phyloP scores from a whole-genome alignment of 2,888 invertebrate species.

The Polydrusus tereticollis region DNA sequence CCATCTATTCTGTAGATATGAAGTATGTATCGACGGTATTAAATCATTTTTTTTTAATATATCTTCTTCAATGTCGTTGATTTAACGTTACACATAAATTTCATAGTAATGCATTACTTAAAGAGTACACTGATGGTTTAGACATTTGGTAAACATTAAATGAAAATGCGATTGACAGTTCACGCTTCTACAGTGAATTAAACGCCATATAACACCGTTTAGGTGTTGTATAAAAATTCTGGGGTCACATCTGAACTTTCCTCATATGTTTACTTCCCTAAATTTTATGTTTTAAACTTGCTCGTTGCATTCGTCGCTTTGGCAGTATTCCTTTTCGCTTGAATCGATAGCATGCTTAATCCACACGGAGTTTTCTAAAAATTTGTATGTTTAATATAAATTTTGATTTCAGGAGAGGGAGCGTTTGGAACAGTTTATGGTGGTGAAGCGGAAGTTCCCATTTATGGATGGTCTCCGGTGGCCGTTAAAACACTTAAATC shows the following conservation, averaged over 20 bases:
- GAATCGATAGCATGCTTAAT: background rate
- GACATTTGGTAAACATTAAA: too few species aligned
- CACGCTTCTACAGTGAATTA: too few species aligned
- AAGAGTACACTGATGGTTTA: too few species aligned
- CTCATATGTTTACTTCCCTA: background rate
- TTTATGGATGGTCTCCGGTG: constrained; percentile 82
- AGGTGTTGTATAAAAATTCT: too few species aligned
- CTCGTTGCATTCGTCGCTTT: background rate
- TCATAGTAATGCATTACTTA: too few species aligned
- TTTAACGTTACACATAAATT: too few species aligned
- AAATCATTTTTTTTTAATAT: too few species aligned
- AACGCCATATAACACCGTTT: too few species aligned
- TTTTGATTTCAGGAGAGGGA: constrained; percentile 76
- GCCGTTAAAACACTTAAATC: constrained; percentile 91
- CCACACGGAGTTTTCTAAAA: background rate
- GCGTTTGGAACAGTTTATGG: constrained; percentile 95
- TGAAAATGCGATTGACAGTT: too few species aligned
- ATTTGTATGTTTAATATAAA: background rate
- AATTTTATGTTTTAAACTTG: background rate
- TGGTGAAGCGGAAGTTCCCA: constrained; percentile 78
- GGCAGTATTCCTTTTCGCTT: constrained; percentile 14
- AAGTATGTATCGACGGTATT: too few species aligned
- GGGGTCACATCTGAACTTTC: background rate
- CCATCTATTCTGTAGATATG: too few species aligned
- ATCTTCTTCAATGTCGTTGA: too few species aligned